Conservation (phyloP, 2,888 invertebrate genomes). For the Drosophila nigricruria region DNA sequence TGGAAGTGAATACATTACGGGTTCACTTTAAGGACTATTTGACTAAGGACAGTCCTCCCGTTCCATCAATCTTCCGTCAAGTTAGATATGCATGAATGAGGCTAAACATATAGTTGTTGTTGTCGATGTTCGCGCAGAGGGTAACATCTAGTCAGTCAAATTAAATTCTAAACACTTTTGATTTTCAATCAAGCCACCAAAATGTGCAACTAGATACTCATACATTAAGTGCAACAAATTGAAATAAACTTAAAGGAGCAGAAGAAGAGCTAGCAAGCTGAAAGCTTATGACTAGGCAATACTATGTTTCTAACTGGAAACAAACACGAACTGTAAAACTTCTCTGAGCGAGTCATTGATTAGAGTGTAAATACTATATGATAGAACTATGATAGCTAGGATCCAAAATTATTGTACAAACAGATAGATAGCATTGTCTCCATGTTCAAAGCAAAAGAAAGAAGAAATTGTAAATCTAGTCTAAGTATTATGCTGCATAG, state of each 20-base stretch:
- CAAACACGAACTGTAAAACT: too few species aligned
- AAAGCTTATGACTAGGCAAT: neutral
- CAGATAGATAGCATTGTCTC: neutral
- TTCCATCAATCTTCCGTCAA: too few species aligned
- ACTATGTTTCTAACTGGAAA: neutral
- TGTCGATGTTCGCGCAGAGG: neutral
- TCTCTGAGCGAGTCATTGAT: too few species aligned
- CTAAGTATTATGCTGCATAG: neutral
- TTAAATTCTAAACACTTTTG: too few species aligned
- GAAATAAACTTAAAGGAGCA: neutral
- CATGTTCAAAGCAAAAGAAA: neutral
- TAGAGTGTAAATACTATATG: too few species aligned
- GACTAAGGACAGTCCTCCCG: neutral
- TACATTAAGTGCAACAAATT: conserved; percentile 17
- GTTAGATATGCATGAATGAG: neutral
- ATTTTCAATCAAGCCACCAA: conserved; percentile 10
- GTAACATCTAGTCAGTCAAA: neutral
- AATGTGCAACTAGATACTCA: conserved; percentile 1
- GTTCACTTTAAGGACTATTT: too few species aligned
- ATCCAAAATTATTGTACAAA: neutral
- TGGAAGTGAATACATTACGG: neutral
- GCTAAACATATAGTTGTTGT: neutral
- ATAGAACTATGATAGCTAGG: neutral
- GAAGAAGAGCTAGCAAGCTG: neutral
- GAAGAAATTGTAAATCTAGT: neutral